Base-by-base conservation (phyloP, 2,113 vertebrate species). In the Sinocyclocheilus rhinocerous region DNA sequence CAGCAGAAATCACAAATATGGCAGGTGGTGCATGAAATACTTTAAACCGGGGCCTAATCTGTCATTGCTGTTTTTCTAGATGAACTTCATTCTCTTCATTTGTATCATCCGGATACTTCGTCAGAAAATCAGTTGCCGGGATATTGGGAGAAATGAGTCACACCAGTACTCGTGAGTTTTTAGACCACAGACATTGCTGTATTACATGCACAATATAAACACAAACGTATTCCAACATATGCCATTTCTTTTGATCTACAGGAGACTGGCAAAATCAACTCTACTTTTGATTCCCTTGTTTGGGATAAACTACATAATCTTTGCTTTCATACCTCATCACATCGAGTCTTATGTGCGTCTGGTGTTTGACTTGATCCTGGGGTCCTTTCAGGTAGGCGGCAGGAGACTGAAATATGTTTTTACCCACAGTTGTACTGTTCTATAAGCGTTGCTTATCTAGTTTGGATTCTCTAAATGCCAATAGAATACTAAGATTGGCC, bases 261-360 rank as follows among this genome's bases (percentile, higher is more conserved):
- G 98, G 96, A 96, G 97, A 87, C 93, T 99, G 90, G 95, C 97
- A 70, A 99, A 98, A 92, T 99, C 98, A 77, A 99, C 98, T 0
- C 92, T 99, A 55, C 93, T 99, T 87, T 91, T 99, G 92, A 99
- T 99, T 81, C 98, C 98, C 13, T 95, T 99, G 61, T 99, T 99
- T 84, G 98, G 98, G 12, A 95, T 97, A 18, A 98, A 99, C 91
- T 99, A 98, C 89, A 96, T 97, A 24, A 92, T 98, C 91, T 99
- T 99, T 80, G 97, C 94, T 81, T 97, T 97, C 91, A 96, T 98
- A 85, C 98, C 98, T 0, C 96, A 97, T 76, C 91, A 96, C 81
- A 93, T 97, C 39, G 93, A 96, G 89, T 87, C 89, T 9, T 89
- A 93, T 55, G 89, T 98, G 76, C 97, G 96, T 88, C 70, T 98